Evolutionary conservation across 2,888 invertebrate genomes (phyloP).

Genomic region (Pseudococcus longispinus): DNA sequence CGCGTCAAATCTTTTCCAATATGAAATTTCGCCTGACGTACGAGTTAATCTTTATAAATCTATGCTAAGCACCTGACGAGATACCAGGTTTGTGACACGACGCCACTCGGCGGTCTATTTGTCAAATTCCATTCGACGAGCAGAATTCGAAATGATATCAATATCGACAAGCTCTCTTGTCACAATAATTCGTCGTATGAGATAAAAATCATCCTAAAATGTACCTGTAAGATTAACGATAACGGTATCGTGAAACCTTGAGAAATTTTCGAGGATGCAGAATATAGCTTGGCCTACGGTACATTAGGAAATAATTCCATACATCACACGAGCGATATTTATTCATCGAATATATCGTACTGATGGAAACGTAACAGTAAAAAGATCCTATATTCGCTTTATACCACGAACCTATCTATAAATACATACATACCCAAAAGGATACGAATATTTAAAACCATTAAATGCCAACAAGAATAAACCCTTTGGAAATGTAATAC

Average conservation of each 20-base stretch:
- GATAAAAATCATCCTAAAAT: neutral
- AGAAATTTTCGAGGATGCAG: neutral
- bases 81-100: neutral
- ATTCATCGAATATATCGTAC: neutral
- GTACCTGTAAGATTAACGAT: neutral
- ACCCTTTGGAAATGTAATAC: neutral
- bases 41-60: conserved; percentile 8
- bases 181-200: neutral
- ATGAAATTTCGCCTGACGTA: neutral
- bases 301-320: neutral
- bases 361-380: neutral
- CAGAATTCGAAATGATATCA: neutral
- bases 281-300: neutral
- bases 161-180: neutral
- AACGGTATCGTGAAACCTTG: neutral
- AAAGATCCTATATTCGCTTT: neutral
- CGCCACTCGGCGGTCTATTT: neutral
- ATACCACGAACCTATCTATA: too few species aligned
- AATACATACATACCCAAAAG: neutral
- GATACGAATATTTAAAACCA: neutral
- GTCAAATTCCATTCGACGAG: neutral
- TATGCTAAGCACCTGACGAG: neutral
- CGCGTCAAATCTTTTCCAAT: neutral
- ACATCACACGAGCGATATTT: neutral
- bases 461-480: neutral